These are phyloP conservation scores for Elaphurus davidianus DNA, from an alignment of 2,113 vertebrate species.

Conservation along the genomic window DNA sequence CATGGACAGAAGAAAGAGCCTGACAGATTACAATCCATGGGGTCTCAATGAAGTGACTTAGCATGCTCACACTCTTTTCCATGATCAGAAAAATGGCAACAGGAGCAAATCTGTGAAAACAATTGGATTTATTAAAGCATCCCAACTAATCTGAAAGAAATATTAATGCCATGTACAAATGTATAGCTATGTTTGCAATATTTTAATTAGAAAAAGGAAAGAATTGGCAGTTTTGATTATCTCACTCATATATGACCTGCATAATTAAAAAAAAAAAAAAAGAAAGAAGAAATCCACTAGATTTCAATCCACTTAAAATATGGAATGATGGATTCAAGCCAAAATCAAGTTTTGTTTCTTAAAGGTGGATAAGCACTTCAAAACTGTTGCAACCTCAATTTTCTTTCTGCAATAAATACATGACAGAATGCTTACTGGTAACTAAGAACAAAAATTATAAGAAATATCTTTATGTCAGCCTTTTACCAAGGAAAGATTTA, in stretches of 20 bases:
- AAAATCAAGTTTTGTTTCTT: neutral
- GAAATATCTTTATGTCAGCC: neutral
- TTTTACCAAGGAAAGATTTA: neutral
- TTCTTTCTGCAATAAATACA: neutral
- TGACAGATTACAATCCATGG: neutral
- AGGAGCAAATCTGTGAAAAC: neutral
- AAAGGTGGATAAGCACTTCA: neutral
- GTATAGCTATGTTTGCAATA: neutral
- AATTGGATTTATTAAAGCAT: neutral
- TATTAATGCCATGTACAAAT: neutral
- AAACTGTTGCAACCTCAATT: neutral
- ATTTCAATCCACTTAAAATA: slow-evolving; percentile 3
- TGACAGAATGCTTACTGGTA: neutral
- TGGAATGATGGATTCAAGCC: neutral
- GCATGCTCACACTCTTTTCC: neutral
- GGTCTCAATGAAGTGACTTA: neutral
- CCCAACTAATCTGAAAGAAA: neutral
- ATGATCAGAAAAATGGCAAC: neutral
- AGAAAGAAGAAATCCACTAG: neutral
- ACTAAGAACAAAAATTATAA: neutral
- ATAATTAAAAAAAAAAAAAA: neutral
- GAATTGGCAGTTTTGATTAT: neutral
- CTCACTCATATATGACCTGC: neutral
- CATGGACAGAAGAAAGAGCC: neutral
- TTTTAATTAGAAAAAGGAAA: neutral